These are phyloP conservation scores for Hippocampus guttulatus DNA, from an alignment of 2,113 vertebrate species.

Conservation along the genomic window DNA sequence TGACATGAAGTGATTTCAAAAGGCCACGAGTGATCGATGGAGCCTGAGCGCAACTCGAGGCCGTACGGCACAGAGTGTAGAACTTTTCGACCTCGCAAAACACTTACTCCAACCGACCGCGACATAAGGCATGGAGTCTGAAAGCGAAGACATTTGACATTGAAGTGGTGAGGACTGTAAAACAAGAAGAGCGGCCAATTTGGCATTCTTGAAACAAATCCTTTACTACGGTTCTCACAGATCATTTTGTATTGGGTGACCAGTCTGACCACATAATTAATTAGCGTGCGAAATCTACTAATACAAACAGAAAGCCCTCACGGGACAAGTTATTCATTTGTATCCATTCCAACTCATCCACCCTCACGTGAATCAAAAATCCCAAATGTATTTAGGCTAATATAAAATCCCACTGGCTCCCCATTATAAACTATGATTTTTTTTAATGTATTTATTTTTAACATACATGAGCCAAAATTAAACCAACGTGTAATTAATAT, in stretches of 20 bases:
- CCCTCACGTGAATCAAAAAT: slow-evolving; percentile 10
- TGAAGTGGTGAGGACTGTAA: not conserved
- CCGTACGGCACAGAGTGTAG: not conserved
- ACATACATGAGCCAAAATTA: not conserved
- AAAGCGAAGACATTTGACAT: not conserved
- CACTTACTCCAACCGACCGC: not conserved
- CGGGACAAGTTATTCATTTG: not conserved
- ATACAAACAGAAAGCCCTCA: slow-evolving; percentile 19
- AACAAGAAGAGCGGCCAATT: not conserved
- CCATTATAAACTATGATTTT: not conserved
- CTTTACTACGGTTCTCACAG: slow-evolving; percentile 22
- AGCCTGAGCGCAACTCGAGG: not conserved
- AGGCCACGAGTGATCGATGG: slow-evolving; percentile 22
- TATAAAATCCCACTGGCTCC: not conserved
- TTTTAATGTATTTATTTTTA: not conserved
- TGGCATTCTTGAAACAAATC: slow-evolving; percentile 26
- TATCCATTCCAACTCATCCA: not conserved
- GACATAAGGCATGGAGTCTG: not conserved
- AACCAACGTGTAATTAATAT: not conserved
- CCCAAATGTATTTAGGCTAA: not conserved
- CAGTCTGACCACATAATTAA: slow-evolving; percentile 15
- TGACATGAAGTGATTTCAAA: slow-evolving; percentile 12
- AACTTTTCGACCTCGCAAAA: slow-evolving; percentile 31
- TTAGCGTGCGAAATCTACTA: slow-evolving; percentile 16
- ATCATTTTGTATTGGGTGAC: slow-evolving; percentile 24